Evolutionary conservation across 2,888 invertebrate genomes (phyloP), one percentile per base, ranked within the genome.

Genomic region (Monopis laevigella): DNA sequence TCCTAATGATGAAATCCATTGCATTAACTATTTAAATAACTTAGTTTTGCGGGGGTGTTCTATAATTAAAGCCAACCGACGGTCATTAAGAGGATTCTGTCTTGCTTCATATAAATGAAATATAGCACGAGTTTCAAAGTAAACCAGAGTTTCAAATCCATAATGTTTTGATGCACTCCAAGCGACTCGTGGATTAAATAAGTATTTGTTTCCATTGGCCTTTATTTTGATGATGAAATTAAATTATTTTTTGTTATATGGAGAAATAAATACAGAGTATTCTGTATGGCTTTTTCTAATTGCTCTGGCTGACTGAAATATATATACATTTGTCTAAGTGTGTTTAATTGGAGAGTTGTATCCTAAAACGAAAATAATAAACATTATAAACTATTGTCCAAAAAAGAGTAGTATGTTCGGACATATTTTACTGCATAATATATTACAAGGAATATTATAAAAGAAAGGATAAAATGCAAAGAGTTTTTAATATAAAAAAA

Each of bases 151-250:
- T 36, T 36, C 36, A 36, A 21, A 36, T 36, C 36, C 36, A 36
- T 36, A 36, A 36, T 36, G 36, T 36, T 36, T 36, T 36, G 36
- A 36, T 36, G 36, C 36, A 36, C 36, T 36, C 36, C 36, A 21
- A 19, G 11, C 21, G 36, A 36, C 36, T 36, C 12, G 36, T 21
- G 36, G 36, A 36, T 36, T 36, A 36, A 36, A 36, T 36, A 36
- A 21, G 21, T 36, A 36, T 36, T 21, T 21, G 36, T n/a, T 36
- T 21, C 36, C 36, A 36, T 21, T 36, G 36, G 6, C 24, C 6
- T 24, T 24, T 7, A 24, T 6, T 6, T 6, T 24, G 6, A 10
- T 7, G 6, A 24, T 10, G 6, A 24, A 6, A 6, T 24, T 10
- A 24, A 6, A 24, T 24, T 24, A 10, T 10, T 24, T 24, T 24